Base-by-base conservation (phyloP, 2,888 invertebrate genomes). In the Pyrrhopygopsis socrates region DNA sequence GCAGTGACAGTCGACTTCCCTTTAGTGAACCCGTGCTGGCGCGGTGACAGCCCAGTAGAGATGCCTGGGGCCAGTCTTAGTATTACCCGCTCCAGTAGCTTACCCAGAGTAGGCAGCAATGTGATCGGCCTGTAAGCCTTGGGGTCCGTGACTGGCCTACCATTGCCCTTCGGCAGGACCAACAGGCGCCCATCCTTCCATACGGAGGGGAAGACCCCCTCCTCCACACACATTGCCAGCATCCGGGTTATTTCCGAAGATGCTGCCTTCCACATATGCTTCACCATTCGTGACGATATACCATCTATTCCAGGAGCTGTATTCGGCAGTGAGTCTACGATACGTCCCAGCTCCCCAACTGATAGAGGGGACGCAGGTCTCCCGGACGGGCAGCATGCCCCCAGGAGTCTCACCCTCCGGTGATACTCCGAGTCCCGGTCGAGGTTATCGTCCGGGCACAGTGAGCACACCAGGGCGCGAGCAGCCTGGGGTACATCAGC, bases 271-370 rank as follows among this genome's bases (percentile, higher is more conserved):
- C 93, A 94, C 4, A 83, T 87, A 18, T 89, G 34, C 18, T 77
- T 87, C 0, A 95, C 8, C 0, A 95, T 95, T 0, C 71, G 41
- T 0, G 94, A 88, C 0, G 89, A 89, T 0, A 95, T 68, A 0
- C 95, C 94, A 15, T 95, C 94, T 9, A 91, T 68, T 0, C 95
- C 95, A n/a, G 94, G 94, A 0, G 94, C 91, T 6, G 92, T 95
- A 84, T 93, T 93, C 0, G 94, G 94, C 0, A 95, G 73, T 0
- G 24, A n/a, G 77, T 20, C 80, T 1, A 95, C 74, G 60, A 94
- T 92, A 0, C 9, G 24, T 0, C 18, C 82, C 20, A 94, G 4
- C 0, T n/a, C 76, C 20, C 63, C 81, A 0, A 8, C 0, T 0
- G 67, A 77, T 0, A 79, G 89, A 18, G 91, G 83, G 1, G 68